Evolutionary conservation across 1,140 invertebrate genomes (phyloP), one percentile per base, ranked within the genome.

Genomic region (Trachymyrmex septentrionalis): DNA sequence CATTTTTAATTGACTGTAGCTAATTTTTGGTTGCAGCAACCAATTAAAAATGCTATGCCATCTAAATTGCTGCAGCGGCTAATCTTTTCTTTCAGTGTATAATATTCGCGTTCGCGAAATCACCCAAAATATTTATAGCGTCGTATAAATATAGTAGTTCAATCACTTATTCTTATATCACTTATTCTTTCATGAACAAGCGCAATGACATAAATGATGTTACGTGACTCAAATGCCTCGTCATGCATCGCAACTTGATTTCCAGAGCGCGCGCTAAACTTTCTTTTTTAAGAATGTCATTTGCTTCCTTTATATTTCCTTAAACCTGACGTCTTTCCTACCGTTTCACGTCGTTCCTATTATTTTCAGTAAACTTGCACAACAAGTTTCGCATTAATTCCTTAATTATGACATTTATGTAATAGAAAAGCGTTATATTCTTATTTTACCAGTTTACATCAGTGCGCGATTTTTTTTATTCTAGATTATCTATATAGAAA

Each of bases 271-370:
- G 86, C 71, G 67, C 63, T 63, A 82, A 89, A 92, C 90, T 92
- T 92, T 92, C 92, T 87, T 89, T 81, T 59, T 72, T n/a, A 87
- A 84, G 90, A 90, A 91, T 91, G 90, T 90, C 92, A 90, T 88
- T 89, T 78, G 71, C 75, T 92, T 92, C 87, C 91, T 91, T 88
- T 87, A 30, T 78, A 55, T 78, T 78, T 73, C 59, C 50, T 69
- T 81, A 59, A 78, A 48, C n/a, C 64, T 59, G 61, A 55, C 64
- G 50, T 85, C 53, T 81, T 61, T 61, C 66, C 14, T 34, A 85
- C 24, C n/a, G 55, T 63, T 73, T 84, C 69, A 66, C 44, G 19
- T 86, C 59, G 27, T 50, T 82, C 50, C 61, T 84, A 87, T 72
- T 88, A 57, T 86, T 76, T 85, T 88, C 77, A 82, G 24, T 27